Evolutionary conservation across 2,113 vertebrate genomes (phyloP), one percentile per base, ranked within the genome.

Genomic region (Morone saxatilis): DNA sequence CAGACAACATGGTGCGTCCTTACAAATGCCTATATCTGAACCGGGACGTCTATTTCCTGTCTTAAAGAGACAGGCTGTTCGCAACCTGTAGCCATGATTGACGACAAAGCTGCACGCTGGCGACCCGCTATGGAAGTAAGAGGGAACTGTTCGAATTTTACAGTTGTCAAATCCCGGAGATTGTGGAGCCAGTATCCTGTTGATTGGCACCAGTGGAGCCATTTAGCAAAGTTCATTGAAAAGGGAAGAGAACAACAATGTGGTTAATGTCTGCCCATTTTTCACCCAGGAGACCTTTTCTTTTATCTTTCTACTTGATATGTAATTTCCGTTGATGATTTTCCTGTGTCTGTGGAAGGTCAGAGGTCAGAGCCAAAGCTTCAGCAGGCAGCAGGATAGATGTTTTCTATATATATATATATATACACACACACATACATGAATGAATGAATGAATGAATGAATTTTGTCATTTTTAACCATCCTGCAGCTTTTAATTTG

Each of bases 61-160:
- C 83, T 92, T 92, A 89, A 93, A 92, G 87, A 14, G 63, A 87
- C 86, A 89, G 80, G 0, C 16, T 9, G n/a, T 12, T 9, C 12
- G 48, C 14, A 25, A 45, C 43, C 17, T 25, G 68, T n/a, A 7
- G 38, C 7, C 31, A 43, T 14, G 2, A 50, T 60, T 61, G 36
- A 31, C 31, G 31, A 31, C 4, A 10, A 40, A 0, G 4, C 38
- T 16, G 66, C 71, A 71, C 57, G 6, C 50, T 54, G 25, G 84
- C 56, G 88, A 6, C 91, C 11, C 48, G 71, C 8, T 1, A 16
- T 72, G 93, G 77, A 66, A 22, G 43, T 1, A 0, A 43, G 4
- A 3, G 6, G 48, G 4, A 79, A 73, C 56, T 51, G 69, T 25
- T 16, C 36, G 1, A 56, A 20, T 65, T 31, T 8, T 9, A 5